phyloP scores from a whole-genome alignment of 2,888 invertebrate genomes.

The Nephrotoma guestfalica region DNA sequence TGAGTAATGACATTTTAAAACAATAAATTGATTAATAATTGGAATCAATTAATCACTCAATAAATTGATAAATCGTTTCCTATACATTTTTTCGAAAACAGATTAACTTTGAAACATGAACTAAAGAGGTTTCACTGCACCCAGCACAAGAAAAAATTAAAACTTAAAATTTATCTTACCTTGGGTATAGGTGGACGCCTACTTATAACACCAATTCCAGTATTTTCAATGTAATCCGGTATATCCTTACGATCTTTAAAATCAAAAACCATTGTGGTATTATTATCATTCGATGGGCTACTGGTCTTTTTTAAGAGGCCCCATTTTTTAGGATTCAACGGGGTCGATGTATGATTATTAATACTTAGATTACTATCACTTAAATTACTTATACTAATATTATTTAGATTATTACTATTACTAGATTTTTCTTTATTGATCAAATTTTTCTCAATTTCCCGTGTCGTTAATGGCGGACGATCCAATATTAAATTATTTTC shows the following conservation, averaged over 20 bases:
- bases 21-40: not conserved
- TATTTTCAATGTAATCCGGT: constrained; percentile 84
- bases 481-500: not conserved
- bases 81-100: too few relatives aligned
- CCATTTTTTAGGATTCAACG: not conserved
- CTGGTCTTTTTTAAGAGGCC: not conserved
- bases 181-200: constrained; percentile 50
- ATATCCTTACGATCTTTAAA: constrained; percentile 73
- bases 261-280: constrained; percentile 71
- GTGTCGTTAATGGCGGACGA: constrained; percentile 34
- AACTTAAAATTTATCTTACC: constrained; percentile 37
- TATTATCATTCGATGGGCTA: constrained; percentile 18
- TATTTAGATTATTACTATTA: constrained; percentile 11
- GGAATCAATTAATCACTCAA: not conserved
- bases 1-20: not conserved
- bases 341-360: constrained; percentile 1
- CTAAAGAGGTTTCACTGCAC: not conserved
- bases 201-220: constrained; percentile 57
- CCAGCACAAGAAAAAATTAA: not conserved
- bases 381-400: constrained; percentile 11
- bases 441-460: constrained; percentile 52
- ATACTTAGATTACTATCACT: not conserved
- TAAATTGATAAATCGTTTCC: too few relatives aligned
- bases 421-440: constrained; percentile 45
- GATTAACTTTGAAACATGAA: not conserved